Conservation (phyloP, 2,888 invertebrate species). For the Yponomeuta plumbellus region DNA sequence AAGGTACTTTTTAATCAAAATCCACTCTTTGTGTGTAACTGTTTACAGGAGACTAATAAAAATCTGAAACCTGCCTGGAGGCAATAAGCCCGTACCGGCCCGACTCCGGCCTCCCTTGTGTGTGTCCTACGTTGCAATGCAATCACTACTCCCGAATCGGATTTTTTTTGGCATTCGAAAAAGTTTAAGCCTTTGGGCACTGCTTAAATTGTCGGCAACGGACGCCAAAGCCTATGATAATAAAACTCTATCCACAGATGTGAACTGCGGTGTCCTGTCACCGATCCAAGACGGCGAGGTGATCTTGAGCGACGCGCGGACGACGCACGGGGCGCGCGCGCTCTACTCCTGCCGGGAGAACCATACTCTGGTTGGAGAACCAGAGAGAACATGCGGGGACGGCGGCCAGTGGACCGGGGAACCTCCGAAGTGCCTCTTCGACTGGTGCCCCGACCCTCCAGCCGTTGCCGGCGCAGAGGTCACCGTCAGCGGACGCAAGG, state of each 20-base stretch:
- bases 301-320: constrained; percentile 80
- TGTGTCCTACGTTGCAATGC: too few species aligned
- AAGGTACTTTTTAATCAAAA: too few species aligned
- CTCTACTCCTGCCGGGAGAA: constrained; percentile 88
- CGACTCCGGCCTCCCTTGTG: too few species aligned
- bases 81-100: too few species aligned
- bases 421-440: constrained; percentile 87
- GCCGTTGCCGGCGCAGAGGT: constrained; percentile 86
- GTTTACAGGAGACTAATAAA: too few species aligned
- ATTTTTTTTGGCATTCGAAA: too few species aligned
- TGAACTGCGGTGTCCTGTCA: constrained; percentile 85
- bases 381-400: constrained; percentile 82
- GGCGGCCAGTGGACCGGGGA: constrained; percentile 86
- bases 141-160: too few species aligned
- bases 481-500: constrained; percentile 81
- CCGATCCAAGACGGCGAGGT: constrained; percentile 85
- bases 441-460: constrained; percentile 92
- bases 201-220: too few species aligned
- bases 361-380: constrained; percentile 87
- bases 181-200: too few species aligned
- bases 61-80: too few species aligned
- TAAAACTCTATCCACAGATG: constrained; percentile 73
- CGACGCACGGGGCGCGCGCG: constrained; percentile 87
- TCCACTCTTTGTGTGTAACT: too few species aligned
- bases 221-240: too few species aligned